A percentile compares a stretch with the other conserved stretches of the same genome.
These are phyloP conservation scores for Falco biarmicus DNA, from an alignment of 2,797 vertebrate genomes.

Conservation along the genomic window DNA sequence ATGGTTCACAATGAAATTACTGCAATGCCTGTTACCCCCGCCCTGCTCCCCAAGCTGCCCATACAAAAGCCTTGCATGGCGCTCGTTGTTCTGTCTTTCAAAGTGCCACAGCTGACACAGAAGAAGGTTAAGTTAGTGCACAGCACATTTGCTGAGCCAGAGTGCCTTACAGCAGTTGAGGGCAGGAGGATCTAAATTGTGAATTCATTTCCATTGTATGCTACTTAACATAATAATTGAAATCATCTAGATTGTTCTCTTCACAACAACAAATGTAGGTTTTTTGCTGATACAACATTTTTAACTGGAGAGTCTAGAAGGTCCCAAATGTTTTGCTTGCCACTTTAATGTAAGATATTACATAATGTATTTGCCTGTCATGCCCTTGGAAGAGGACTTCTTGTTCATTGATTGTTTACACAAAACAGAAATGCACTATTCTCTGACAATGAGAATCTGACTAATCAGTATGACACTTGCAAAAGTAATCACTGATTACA, in stretches of 20 bases:
- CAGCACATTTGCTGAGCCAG: background rate
- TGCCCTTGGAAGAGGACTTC: slow-evolving; percentile 46
- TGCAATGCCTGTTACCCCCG: background rate
- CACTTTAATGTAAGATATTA: background rate
- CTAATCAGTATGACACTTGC: slow-evolving; percentile 49
- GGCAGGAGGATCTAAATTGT: background rate
- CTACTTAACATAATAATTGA: background rate
- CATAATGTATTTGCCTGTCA: background rate
- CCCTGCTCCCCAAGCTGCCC: background rate
- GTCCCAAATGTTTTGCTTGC: background rate
- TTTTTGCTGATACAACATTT: background rate
- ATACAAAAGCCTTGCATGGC: background rate
- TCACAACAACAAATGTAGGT: background rate
- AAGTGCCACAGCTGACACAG: background rate
- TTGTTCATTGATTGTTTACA: slow-evolving; percentile 46
- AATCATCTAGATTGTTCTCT: background rate
- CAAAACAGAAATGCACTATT: slow-evolving; percentile 37
- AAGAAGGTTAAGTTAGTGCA: background rate
- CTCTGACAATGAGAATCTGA: slow-evolving; percentile 29
- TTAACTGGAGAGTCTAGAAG: background rate
- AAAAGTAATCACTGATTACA: slow-evolving; percentile 38
- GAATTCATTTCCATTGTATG: background rate
- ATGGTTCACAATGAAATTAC: background rate
- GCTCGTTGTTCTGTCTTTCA: background rate
- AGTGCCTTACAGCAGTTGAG: background rate